A percentile compares a stretch with the other conserved stretches of the same genome.
Evolutionary conservation across 2,888 invertebrate genomes (phyloP).

Genomic region (Macroteleia sp.): DNA sequence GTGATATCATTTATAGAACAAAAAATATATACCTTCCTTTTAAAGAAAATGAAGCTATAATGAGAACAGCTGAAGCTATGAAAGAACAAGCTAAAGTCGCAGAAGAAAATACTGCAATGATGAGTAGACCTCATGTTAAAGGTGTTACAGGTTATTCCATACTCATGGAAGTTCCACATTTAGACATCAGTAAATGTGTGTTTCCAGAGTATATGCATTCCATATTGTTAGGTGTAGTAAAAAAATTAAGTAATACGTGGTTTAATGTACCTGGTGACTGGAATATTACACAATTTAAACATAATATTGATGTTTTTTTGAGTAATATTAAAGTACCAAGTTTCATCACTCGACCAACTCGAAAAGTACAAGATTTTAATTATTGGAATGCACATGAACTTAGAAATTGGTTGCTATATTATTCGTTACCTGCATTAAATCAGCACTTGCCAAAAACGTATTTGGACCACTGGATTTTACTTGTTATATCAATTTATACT

Average conservation of each 20-base stretch:
- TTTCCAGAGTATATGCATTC: constrained; percentile 25
- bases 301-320: neutral
- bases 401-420: neutral
- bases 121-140: neutral
- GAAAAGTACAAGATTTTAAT: neutral
- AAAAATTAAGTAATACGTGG: neutral
- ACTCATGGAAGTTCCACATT: neutral
- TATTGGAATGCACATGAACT: constrained; percentile 15
- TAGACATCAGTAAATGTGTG: neutral
- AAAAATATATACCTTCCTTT: constrained; percentile 4
- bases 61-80: neutral
- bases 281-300: neutral
- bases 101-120: neutral
- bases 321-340: neutral
- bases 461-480: constrained; percentile 4
- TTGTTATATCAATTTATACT: constrained; percentile 6
- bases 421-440: neutral
- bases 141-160: constrained; percentile 18
- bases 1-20: neutral
- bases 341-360: constrained; percentile 4
- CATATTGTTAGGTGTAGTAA: neutral
- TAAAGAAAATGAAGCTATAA: neutral
- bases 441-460: neutral
- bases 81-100: neutral
- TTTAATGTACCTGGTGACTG: neutral